Conservation (phyloP, 2,113 vertebrate genomes). For the Eubucco bourcierii region DNA sequence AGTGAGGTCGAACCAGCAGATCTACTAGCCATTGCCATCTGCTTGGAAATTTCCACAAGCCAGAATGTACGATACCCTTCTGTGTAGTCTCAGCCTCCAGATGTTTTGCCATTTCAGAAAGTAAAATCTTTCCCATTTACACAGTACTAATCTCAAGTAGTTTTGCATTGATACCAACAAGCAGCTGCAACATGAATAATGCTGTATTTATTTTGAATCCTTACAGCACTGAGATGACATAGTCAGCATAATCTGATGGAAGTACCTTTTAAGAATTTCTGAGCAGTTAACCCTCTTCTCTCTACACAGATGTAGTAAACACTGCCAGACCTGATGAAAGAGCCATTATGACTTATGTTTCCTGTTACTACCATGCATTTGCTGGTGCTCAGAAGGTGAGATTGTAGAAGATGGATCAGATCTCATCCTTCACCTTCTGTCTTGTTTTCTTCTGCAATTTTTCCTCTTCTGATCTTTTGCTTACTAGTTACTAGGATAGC, state of each 20-base stretch:
- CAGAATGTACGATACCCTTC: background rate
- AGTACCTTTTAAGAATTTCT: background rate
- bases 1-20: background rate
- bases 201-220: conserved; percentile 1
- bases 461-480: background rate
- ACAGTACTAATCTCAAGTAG: background rate
- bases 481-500: conserved; percentile 2
- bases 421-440: conserved; percentile 65
- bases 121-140: background rate
- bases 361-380: conserved; percentile 76
- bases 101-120: background rate
- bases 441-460: conserved; percentile 25
- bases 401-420: conserved; percentile 31
- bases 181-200: background rate
- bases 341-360: conserved; percentile 74
- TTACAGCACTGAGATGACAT: conserved; percentile 1
- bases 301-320: conserved; percentile 70
- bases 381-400: conserved; percentile 78
- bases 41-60: conserved; percentile 31
- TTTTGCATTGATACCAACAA: background rate
- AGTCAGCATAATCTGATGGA: background rate
- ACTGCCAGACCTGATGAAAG: conserved; percentile 74
- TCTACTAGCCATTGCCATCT: conserved; percentile 33
- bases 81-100: background rate
- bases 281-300: conserved; percentile 61